phyloP scores from a whole-genome alignment of 1,140 invertebrate species.

The Drosophila subpulchrella region DNA sequence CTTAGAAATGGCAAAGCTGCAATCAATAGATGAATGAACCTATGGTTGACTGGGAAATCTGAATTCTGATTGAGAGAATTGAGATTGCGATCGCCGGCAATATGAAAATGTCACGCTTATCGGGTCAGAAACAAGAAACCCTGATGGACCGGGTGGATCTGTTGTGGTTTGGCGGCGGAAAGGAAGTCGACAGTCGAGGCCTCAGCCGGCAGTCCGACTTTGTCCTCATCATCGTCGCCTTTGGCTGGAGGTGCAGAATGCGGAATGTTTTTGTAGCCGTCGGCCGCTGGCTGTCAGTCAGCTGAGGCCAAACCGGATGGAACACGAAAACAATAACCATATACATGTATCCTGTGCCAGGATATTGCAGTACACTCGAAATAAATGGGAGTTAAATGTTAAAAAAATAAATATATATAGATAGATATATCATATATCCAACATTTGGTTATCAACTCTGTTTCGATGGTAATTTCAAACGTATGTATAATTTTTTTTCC shows the following conservation, averaged over 20 bases:
- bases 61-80: slow-evolving; percentile 40
- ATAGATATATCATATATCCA: no score
- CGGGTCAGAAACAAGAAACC: slow-evolving; percentile 34
- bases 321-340: slow-evolving; percentile 77
- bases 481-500: not conserved
- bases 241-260: slow-evolving; percentile 12
- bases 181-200: slow-evolving; percentile 60
- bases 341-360: slow-evolving; percentile 77
- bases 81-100: slow-evolving; percentile 64
- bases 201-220: slow-evolving; percentile 47
- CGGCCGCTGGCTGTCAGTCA: slow-evolving; percentile 56
- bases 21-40: slow-evolving; percentile 36
- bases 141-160: slow-evolving; percentile 22
- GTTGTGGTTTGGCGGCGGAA: slow-evolving; percentile 63
- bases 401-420: no score
- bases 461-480: no score
- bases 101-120: slow-evolving; percentile 84
- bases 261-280: slow-evolving; percentile 59
- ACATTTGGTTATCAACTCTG: no score
- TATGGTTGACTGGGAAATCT: slow-evolving; percentile 24
- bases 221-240: slow-evolving; percentile 44
- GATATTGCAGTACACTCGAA: slow-evolving; percentile 58
- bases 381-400: slow-evolving; percentile 30
- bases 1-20: slow-evolving; percentile 32
- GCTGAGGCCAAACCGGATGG: slow-evolving; percentile 71